Percentiles rank a stretch among this genome's conserved stretches.
Evolutionary conservation across 2,797 vertebrate species (phyloP).

Genomic region (Scyliorhinus canicula): DNA sequence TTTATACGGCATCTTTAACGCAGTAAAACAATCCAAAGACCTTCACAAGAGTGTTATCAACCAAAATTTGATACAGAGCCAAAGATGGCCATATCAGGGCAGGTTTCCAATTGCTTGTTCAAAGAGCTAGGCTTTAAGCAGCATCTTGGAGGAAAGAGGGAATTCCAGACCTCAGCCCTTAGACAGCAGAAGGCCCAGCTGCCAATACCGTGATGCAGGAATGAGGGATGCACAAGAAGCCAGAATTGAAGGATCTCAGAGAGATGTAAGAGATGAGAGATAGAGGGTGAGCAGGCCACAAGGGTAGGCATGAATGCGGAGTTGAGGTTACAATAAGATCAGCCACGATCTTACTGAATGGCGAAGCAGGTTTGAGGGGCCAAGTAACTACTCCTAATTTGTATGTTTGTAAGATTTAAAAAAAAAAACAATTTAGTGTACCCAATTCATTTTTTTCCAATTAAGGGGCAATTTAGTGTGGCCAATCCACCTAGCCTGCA

Average conservation of each 20-base stretch:
- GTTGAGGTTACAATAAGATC: no score
- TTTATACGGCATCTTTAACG: not conserved
- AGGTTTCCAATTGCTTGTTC: not conserved
- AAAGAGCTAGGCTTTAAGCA: not conserved
- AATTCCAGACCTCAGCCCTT: not conserved
- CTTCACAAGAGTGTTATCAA: no score
- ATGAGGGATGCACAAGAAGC: not conserved
- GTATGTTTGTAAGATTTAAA: no score
- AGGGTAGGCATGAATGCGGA: no score
- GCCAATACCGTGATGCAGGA: no score
- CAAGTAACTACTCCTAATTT: no score
- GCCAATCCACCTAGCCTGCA: no score
- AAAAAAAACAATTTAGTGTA: no score
- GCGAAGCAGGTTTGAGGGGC: no score
- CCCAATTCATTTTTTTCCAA: no score
- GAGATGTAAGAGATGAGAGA: not conserved
- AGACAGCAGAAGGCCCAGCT: not conserved
- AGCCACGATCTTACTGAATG: no score
- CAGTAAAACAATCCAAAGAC: not conserved
- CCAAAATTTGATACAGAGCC: not conserved
- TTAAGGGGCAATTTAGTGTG: no score
- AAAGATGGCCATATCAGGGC: not conserved
- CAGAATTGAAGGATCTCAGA: not conserved
- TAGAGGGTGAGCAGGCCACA: not conserved
- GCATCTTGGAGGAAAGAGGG: not conserved